phyloP scores from a whole-genome alignment of 2,888 invertebrate species.

The Metellina segmentata region DNA sequence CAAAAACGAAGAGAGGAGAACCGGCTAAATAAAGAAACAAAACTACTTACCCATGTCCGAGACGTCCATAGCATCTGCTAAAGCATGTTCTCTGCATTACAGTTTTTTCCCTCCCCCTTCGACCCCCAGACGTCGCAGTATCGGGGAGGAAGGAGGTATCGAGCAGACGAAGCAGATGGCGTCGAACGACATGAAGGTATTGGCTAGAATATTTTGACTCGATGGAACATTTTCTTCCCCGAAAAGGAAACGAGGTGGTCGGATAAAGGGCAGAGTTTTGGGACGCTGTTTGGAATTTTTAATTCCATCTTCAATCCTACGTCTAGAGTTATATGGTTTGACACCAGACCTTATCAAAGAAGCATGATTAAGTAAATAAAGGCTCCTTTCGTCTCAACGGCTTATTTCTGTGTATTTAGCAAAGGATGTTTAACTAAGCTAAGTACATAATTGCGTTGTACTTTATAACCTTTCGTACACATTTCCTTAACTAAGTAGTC shows the following conservation, averaged over 20 bases:
- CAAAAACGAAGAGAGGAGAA: conserved; percentile 22
- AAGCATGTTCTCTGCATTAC: conserved; percentile 47
- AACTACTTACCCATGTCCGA: conserved; percentile 57
- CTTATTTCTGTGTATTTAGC: too few species aligned
- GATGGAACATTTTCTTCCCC: conserved; percentile 1
- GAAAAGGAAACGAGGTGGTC: conserved; percentile 4
- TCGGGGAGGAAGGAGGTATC: conserved; percentile 9
- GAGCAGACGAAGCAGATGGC: conserved; percentile 66
- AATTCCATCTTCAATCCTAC: conserved; percentile 17
- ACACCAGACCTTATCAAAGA: neutral
- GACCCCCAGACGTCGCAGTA: neutral
- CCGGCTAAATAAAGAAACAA: conserved; percentile 41
- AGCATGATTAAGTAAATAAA: neutral
- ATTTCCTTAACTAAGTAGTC: too few species aligned
- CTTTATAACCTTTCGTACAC: too few species aligned
- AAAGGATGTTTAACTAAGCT: too few species aligned
- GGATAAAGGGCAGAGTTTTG: conserved; percentile 13
- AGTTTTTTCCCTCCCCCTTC: neutral
- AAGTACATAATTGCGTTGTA: too few species aligned
- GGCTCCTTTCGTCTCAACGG: too few species aligned
- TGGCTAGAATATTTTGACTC: conserved; percentile 63
- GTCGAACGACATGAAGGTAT: conserved; percentile 48
- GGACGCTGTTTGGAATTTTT: conserved; percentile 39
- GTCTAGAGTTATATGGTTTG: too few species aligned
- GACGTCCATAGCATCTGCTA: conserved; percentile 60